Base-by-base conservation (phyloP, 1,140 invertebrate genomes). In the Coptotermes formosanus region DNA sequence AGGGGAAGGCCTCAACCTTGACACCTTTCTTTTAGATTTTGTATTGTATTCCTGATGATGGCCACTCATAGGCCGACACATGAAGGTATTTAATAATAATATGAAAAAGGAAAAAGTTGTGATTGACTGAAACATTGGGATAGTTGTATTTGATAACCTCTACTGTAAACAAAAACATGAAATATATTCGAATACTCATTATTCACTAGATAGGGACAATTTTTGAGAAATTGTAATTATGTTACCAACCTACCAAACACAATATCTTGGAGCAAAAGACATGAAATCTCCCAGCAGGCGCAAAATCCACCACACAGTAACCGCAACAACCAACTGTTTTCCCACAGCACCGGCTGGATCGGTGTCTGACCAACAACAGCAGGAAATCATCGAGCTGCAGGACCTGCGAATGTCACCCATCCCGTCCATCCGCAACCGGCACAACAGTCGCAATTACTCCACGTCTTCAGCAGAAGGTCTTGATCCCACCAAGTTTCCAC, bases 391-490 rank as follows among this genome's bases (percentile, higher is more conserved):
- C 86, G 95, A 97, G 89, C 92, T 97, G 52, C 95, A 96, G 89
- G 96, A 97, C 89, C 92, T 97, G 14, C 91, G 95, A 88, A 94
- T 96, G 93, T 97, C 96, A 83, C 97, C 96, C 21, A 94, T 97
- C 88, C 94, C 96, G 55, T 96, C 96, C 81, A 94, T 97, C 86
- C 92, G 96, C 83, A 94, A 94, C 89, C 92, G 93, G 87, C 92
- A 94, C 88, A 93, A 92, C 87, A 85, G 85, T 82, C 86, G 87
- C 44, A 84, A 86, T 83, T 89, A 86, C 43, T 30, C 84, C 38
- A 43, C 85, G 16, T 83, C 86, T 12, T 86, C 86, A 2, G 64
- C 83, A 14, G 86, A 86, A 45, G 81, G 91, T 91, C 92, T 87
- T 95, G 94, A 95, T 89, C 92, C 93, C 69, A 92, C 91, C 30